These are phyloP conservation scores for Alethe diademata DNA, from an alignment of 2,113 vertebrate species.

Conservation along the genomic window DNA sequence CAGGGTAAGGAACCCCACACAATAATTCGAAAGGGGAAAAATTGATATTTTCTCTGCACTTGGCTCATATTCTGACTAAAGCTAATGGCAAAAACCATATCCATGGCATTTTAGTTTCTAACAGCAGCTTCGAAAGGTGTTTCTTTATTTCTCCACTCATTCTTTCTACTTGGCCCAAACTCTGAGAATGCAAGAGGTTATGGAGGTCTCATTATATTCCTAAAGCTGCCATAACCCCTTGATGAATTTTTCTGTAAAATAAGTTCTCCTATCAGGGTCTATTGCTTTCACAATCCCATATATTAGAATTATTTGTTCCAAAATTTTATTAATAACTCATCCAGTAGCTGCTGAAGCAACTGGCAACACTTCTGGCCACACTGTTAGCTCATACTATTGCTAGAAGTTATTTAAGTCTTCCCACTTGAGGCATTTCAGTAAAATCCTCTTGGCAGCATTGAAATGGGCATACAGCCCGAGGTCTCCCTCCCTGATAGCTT, in stretches of 20 bases:
- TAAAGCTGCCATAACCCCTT: background rate
- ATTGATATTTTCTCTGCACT: background rate
- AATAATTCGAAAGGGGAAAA: background rate
- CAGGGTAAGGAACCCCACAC: background rate
- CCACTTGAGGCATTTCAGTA: background rate
- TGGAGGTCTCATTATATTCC: background rate
- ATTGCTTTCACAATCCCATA: background rate
- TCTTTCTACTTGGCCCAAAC: background rate
- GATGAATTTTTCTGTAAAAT: no score
- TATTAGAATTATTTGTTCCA: background rate
- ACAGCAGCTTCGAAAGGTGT: background rate
- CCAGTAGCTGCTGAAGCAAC: background rate
- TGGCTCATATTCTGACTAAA: background rate
- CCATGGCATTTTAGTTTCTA: background rate
- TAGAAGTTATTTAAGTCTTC: background rate
- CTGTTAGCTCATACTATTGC: background rate
- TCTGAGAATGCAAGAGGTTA: background rate
- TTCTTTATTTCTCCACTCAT: background rate
- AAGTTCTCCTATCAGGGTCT: background rate
- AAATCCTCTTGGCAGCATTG: background rate
- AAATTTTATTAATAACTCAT: background rate
- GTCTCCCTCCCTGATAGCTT: background rate
- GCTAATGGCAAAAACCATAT: background rate
- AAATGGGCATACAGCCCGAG: background rate
- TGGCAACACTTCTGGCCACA: background rate